These are phyloP conservation scores for Oncorhynchus nerka DNA, from an alignment of 2,113 vertebrate genomes.

Conservation along the genomic window DNA sequence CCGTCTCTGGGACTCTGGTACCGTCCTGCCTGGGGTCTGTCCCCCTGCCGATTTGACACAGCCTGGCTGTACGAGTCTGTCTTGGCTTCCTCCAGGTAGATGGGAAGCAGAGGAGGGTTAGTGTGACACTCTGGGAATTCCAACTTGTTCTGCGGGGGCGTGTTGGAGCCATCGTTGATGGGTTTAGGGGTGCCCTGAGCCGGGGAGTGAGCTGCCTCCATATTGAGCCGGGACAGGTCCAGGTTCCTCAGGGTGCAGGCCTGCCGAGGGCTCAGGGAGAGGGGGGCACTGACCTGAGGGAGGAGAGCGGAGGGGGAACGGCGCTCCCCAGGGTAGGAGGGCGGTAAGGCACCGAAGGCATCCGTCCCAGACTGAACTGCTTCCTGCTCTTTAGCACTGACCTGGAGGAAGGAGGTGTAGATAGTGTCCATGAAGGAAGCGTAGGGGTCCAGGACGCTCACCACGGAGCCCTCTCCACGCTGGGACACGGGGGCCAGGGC, in stretches of 20 bases:
- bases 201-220: slow-evolving; percentile 77
- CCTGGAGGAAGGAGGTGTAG: slow-evolving; percentile 81
- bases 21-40: slow-evolving; percentile 41
- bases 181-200: slow-evolving; percentile 80
- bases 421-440: slow-evolving; percentile 82
- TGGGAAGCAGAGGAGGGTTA: slow-evolving; percentile 72
- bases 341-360: slow-evolving; percentile 74
- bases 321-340: slow-evolving; percentile 68
- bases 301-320: slow-evolving; percentile 44
- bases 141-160: slow-evolving; percentile 70
- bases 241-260: slow-evolving; percentile 76
- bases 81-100: slow-evolving; percentile 82
- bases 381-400: slow-evolving; percentile 74
- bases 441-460: slow-evolving; percentile 70
- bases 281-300: slow-evolving; percentile 66
- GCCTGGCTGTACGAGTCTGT: slow-evolving; percentile 73
- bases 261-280: slow-evolving; percentile 74
- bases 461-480: slow-evolving; percentile 52
- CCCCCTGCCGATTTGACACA: slow-evolving; percentile 52
- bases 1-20: slow-evolving; percentile 67
- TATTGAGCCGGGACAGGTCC: slow-evolving; percentile 70
- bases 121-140: slow-evolving; percentile 58
- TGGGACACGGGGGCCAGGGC: slow-evolving; percentile 31
- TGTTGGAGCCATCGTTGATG: slow-evolving; percentile 63
- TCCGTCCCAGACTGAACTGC: slow-evolving; percentile 59